Percentiles rank a stretch among this genome's conserved stretches.
Evolutionary conservation across 2,113 vertebrate species (phyloP).

Genomic region (Eptesicus fuscus): DNA sequence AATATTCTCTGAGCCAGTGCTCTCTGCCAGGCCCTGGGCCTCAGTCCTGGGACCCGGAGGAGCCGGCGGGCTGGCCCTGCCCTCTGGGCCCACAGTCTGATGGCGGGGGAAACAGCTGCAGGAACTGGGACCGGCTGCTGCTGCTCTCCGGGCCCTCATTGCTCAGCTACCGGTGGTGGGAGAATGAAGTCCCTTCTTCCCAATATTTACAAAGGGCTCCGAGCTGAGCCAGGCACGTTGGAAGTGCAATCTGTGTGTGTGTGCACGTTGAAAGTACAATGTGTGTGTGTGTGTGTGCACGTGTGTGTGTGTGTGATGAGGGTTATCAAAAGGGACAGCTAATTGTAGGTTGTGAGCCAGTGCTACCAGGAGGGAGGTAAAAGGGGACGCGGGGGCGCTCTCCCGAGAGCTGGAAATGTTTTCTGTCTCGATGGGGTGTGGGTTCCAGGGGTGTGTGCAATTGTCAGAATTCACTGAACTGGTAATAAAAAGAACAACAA

Average conservation of each 20-base stretch:
- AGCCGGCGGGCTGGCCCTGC: background rate
- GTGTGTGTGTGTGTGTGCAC: background rate
- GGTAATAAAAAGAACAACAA: no score
- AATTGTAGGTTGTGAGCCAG: conserved; percentile 46
- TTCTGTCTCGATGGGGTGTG: background rate
- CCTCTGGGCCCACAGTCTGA: background rate
- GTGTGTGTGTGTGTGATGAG: background rate
- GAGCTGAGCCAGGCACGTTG: background rate
- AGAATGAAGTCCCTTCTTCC: background rate
- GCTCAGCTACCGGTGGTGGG: conserved; percentile 7
- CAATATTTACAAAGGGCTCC: conserved; percentile 1
- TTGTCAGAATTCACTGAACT: background rate
- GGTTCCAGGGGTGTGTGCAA: background rate
- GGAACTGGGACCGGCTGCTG: background rate
- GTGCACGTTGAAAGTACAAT: background rate
- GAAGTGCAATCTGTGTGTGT: no score
- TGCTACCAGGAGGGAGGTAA: background rate
- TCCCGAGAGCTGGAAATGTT: background rate
- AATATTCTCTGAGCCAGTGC: background rate
- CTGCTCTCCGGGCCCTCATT: background rate
- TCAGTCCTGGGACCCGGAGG: background rate
- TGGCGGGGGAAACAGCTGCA: no score
- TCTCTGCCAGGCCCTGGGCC: background rate
- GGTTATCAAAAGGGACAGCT: conserved; percentile 46
- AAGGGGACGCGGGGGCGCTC: background rate